phyloP scores from a whole-genome alignment of 1,140 invertebrate genomes.

The Theocolax elegans region DNA sequence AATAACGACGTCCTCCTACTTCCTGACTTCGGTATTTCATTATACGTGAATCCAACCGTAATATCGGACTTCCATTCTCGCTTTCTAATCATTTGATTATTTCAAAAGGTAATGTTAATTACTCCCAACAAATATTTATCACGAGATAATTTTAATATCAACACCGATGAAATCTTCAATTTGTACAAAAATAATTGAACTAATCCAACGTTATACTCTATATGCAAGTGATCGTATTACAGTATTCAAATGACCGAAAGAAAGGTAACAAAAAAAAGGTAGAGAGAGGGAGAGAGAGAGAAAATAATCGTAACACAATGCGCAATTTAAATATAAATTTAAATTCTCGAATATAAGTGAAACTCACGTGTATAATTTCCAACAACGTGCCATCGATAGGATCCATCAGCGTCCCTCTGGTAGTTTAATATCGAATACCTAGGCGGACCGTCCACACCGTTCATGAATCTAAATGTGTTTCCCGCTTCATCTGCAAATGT shows the following conservation, averaged over 20 bases:
- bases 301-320: no score
- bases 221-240: no score
- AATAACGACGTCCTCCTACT: slow-evolving; percentile 44
- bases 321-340: no score
- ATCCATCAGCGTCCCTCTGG: slow-evolving; percentile 55
- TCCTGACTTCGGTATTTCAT: slow-evolving; percentile 56
- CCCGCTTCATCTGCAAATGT: slow-evolving; percentile 64
- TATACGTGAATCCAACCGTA: slow-evolving; percentile 56
- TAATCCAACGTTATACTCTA: no score
- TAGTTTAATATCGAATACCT: slow-evolving; percentile 72
- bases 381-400: slow-evolving; percentile 65
- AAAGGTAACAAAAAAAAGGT: no score
- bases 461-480: slow-evolving; percentile 64
- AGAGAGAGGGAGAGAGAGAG: no score
- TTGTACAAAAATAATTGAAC: no score
- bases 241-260: no score
- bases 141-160: no score
- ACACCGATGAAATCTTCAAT: no score
- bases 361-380: slow-evolving; percentile 70
- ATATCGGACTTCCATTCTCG: slow-evolving; percentile 54
- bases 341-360: neutral
- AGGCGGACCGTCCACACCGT: slow-evolving; percentile 66
- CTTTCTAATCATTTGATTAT: slow-evolving; percentile 50
- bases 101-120: no score
- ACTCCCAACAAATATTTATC: no score